phyloP scores from a whole-genome alignment of 2,113 vertebrate species.

The Hyla sarda region DNA sequence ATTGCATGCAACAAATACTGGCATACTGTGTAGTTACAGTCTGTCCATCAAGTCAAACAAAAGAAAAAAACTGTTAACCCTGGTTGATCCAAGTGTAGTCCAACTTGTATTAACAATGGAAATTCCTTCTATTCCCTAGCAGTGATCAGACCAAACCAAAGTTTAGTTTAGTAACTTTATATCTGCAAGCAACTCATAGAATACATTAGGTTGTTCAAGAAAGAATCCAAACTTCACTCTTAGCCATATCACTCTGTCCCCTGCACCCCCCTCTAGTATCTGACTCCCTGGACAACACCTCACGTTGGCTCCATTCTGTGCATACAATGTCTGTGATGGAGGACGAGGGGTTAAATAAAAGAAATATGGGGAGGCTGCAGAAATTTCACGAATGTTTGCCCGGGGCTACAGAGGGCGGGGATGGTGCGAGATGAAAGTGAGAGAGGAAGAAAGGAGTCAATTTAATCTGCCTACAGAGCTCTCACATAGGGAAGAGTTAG shows the following conservation, averaged over 20 bases:
- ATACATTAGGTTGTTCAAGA: neutral
- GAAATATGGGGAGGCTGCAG: conserved; percentile 71
- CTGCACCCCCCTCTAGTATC: neutral
- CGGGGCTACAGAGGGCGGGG: conserved; percentile 82
- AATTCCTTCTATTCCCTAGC: too few species aligned
- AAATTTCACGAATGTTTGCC: conserved; percentile 88
- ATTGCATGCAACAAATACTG: neutral
- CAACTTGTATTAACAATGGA: neutral
- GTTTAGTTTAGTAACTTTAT: neutral
- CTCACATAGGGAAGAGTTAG: conserved; percentile 77
- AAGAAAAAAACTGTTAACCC: neutral
- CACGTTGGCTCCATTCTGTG: neutral
- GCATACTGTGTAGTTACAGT: neutral
- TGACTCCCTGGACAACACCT: neutral
- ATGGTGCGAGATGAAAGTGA: conserved; percentile 93
- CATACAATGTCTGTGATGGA: neutral
- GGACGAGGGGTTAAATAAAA: conserved; percentile 60
- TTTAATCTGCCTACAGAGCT: conserved; percentile 95
- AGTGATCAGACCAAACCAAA: neutral
- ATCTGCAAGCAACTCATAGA: neutral
- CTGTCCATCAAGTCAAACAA: neutral
- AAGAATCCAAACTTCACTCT: neutral
- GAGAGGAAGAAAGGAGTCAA: conserved; percentile 93
- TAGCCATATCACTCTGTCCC: neutral
- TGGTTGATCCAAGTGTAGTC: neutral